A percentile compares a stretch with the other conserved stretches of the same genome.
These are phyloP conservation scores for Hirtodrosophila trivittata DNA, from an alignment of 2,888 invertebrate species.

Conservation along the genomic window DNA sequence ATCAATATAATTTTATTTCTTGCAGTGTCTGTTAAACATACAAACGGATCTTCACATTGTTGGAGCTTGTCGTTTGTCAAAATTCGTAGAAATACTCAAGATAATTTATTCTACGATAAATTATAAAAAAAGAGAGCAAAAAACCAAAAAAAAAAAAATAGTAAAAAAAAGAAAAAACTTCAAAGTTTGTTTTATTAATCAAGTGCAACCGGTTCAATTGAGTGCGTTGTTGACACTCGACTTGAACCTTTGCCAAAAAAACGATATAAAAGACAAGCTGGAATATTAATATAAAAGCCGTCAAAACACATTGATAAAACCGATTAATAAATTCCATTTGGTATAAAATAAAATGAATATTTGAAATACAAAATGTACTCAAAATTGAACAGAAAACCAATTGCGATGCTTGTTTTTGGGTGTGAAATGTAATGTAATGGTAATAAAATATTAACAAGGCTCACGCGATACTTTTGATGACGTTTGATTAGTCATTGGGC, in stretches of 20 bases:
- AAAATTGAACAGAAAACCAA: no score
- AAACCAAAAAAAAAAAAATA: slow-evolving; percentile 14
- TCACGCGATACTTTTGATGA: neutral
- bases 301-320: slow-evolving; percentile 38
- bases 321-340: slow-evolving; percentile 30
- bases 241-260: slow-evolving; percentile 25
- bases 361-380: neutral
- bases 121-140: slow-evolving; percentile 24
- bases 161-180: slow-evolving; percentile 44
- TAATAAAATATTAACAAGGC: neutral
- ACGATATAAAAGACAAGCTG: slow-evolving; percentile 10
- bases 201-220: slow-evolving; percentile 68
- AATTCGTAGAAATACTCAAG: slow-evolving; percentile 52
- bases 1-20: no score
- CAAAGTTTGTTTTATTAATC: slow-evolving; percentile 67
- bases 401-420: no score
- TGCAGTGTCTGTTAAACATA: no score
- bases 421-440: no score
- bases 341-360: slow-evolving; percentile 21
- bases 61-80: slow-evolving; percentile 14
- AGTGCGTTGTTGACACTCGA: slow-evolving; percentile 37
- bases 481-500: no score
- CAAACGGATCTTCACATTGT: neutral
- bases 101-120: slow-evolving; percentile 61
- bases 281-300: no score